phyloP scores from a whole-genome alignment of 2,797 vertebrate species.

The Onychomys arenicola region DNA sequence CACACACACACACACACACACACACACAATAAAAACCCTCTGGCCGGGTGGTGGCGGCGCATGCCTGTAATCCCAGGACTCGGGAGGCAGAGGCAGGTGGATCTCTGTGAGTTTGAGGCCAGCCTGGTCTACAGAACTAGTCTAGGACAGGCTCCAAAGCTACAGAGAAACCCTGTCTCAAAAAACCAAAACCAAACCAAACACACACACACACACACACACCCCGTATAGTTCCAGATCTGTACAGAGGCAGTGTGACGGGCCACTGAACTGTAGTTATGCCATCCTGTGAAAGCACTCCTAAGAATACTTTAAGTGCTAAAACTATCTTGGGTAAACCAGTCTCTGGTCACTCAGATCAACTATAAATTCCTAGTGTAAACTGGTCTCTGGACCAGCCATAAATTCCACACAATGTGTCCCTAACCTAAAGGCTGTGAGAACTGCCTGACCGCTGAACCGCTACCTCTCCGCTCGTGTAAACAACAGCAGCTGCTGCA shows the following conservation, averaged over 20 bases:
- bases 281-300: background rate
- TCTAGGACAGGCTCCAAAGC: too few relatives aligned
- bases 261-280: background rate
- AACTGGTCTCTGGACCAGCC: background rate
- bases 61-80: too few relatives aligned
- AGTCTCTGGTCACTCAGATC: background rate
- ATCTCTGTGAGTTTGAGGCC: too few relatives aligned
- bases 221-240: background rate
- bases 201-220: background rate
- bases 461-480: background rate
- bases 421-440: background rate
- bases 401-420: background rate
- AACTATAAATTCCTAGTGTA: background rate
- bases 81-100: too few relatives aligned
- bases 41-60: too few relatives aligned
- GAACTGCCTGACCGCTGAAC: too few relatives aligned
- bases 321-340: background rate
- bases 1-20: background rate
- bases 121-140: too few relatives aligned
- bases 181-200: too few relatives aligned
- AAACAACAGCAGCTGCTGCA: background rate
- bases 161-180: too few relatives aligned
- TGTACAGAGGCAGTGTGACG: background rate
- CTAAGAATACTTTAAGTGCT: background rate
- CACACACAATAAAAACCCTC: background rate